Evolutionary conservation across 2,888 invertebrate genomes (phyloP), one percentile per base, ranked within the genome.

Genomic region (Linyphia triangularis): DNA sequence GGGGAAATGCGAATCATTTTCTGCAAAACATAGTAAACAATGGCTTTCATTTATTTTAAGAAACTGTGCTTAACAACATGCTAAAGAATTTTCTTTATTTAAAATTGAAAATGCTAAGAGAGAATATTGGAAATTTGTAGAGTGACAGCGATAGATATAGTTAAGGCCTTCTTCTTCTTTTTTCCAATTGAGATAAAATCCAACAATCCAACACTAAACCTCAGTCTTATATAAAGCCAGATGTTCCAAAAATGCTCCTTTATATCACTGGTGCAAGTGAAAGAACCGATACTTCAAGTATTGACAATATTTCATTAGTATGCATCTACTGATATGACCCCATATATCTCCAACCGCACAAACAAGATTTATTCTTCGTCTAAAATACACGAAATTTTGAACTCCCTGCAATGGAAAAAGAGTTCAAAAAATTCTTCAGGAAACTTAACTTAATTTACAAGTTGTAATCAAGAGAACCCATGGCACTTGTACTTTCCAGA

Each of bases 371-470:
- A 22, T 65, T 78, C 19, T 67, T 40, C n/a, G 5, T 3, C 26
- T n/a, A 33, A 77, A 77, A 24, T 63, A 77, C 61, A 63, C 63
- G 61, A 24, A 77, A 24, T 77, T 77, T 77, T 30, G 63, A 77
- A 33, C 63, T 61, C 43, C 70, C 26, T 16, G 24, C 26, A 61
- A 28, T 22, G 30, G 61, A 24, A 67, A 13, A 61, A 30, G 33
- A 37, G 61, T 28, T 26, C 5, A 33, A 43, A 70, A 59, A 82
- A 82, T n/a, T n/a, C 4, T 40, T 3, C 16, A 16, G 22, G 26
- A n/a, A 61, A 26, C 33, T 72, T 72, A 70, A 72, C 70, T 82
- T 82, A 82, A 82, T 82, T 82, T 82, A 43, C 70, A 70, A 37
- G 37, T 59, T 24, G 82, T 72, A 82, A 82, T 82, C 82, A 82